Conservation (phyloP, 2,113 vertebrate genomes). For the Amphiprion percula region DNA sequence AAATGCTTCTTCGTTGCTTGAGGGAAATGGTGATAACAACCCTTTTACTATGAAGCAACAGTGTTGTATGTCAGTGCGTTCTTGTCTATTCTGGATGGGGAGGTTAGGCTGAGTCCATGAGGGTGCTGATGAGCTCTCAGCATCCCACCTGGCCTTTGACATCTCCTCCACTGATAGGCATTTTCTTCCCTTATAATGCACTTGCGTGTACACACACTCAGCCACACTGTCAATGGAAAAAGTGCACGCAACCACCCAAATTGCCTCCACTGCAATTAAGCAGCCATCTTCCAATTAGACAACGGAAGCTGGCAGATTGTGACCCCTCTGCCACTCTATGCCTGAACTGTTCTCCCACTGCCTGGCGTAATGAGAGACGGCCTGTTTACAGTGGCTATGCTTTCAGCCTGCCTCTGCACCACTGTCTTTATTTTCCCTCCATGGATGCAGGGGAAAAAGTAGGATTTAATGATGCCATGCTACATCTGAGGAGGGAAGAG, state of each 20-base stretch:
- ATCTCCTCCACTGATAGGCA: constrained; percentile 28
- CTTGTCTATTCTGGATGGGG: constrained; percentile 8
- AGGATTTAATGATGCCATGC: constrained; percentile 67
- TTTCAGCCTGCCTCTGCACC: constrained; percentile 57
- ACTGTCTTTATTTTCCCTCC: constrained; percentile 43
- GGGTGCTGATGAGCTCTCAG: constrained; percentile 40
- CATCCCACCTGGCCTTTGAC: constrained; percentile 49
- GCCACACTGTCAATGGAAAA: neutral
- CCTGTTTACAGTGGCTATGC: constrained; percentile 71
- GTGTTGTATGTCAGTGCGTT: neutral
- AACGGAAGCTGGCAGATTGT: constrained; percentile 74
- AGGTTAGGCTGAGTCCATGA: constrained; percentile 38
- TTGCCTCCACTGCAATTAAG: constrained; percentile 70
- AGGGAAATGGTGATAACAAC: constrained; percentile 29
- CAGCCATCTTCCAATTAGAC: constrained; percentile 79
- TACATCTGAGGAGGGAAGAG: constrained; percentile 27
- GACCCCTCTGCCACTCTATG: constrained; percentile 71
- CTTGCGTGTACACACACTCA: neutral
- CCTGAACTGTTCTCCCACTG: constrained; percentile 64
- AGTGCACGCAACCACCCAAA: constrained; percentile 16
- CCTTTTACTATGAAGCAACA: constrained; percentile 8
- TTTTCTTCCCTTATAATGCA: constrained; percentile 18
- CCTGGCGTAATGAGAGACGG: constrained; percentile 73
- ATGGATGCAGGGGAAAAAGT: constrained; percentile 23
- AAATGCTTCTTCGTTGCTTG: constrained; percentile 16